Base-by-base conservation (phyloP, 1,140 invertebrate genomes). In the Liolophura sinensis region DNA sequence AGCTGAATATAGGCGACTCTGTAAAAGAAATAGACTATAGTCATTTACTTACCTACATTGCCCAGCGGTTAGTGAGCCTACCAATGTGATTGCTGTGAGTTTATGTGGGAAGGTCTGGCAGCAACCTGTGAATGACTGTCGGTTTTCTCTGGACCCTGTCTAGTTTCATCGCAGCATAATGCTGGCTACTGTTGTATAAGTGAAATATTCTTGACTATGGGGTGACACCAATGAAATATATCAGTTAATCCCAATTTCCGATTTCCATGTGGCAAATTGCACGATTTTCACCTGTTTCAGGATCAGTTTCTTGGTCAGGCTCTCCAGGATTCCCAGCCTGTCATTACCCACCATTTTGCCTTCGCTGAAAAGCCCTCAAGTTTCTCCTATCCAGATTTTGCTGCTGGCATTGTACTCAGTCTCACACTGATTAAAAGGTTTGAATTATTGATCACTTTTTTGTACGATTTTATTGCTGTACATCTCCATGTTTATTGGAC, bases 331-430 rank as follows among this genome's bases (percentile, higher is more conserved):
- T 79, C 85, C 60, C 89, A 92, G 78, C 88, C 93, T 0, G 93
- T 92, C 5, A 95, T 96, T 57, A 93, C 95, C 68, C 94, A 96
- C 85, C 94, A 96, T 81, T 96, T 93, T 87, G 89, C 88, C 1
- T 88, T 88, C 79, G 83, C 86, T 66, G 87, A 91, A 27, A 83
- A 89, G 77, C 86, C 90, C n/a, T 87, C 87, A 64, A 87, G 87
- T 70, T 92, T 95, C 76, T 87, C 89, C 60, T 95, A 93, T 86
- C 93, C 94, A 11, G 90, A 93, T 80, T 84, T 92, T 69, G 89
- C 89, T 24, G 89, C 92, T 50, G 93, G 93, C 7, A 89, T 95
- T 81, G 88, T 89, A n/a, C 88, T 96, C 72, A 91, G 89, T 64
- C 82, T 85, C 57, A 74, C 85, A 55, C 78, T 94, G 25, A 79